Percentiles rank a stretch among this genome's conserved stretches.
These are phyloP conservation scores for Nebria ingens DNA, from an alignment of 1,140 invertebrate species.

Conservation along the genomic window DNA sequence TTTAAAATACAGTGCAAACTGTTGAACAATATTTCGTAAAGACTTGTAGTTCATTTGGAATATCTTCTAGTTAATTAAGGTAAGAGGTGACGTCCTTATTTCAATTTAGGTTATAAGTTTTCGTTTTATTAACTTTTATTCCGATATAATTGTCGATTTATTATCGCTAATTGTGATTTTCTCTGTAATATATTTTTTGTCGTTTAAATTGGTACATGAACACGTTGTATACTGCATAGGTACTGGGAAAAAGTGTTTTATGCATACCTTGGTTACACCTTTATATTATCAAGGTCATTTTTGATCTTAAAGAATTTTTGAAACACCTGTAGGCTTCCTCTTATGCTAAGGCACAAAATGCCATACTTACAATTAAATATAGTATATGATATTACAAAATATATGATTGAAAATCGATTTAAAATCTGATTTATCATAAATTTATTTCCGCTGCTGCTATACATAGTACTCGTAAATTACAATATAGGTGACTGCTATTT, in stretches of 20 bases:
- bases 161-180: background rate
- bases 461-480: no score
- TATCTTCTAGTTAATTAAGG: background rate
- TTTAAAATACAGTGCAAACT: background rate
- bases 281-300: slow-evolving; percentile 5
- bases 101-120: slow-evolving; percentile 7
- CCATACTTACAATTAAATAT: background rate
- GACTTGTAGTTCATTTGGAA: background rate
- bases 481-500: no score
- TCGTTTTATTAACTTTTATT: background rate
- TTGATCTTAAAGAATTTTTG: slow-evolving; percentile 6
- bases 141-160: no score
- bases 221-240: background rate
- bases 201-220: background rate
- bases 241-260: background rate
- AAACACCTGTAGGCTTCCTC: slow-evolving; percentile 2
- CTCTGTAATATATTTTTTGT: background rate
- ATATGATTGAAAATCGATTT: background rate
- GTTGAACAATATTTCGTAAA: background rate
- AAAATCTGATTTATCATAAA: no score
- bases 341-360: background rate
- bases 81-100: background rate
- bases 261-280: background rate
- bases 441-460: no score
- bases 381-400: background rate